Conservation (phyloP, 2,797 vertebrate genomes). For the Babyrousa celebensis region DNA sequence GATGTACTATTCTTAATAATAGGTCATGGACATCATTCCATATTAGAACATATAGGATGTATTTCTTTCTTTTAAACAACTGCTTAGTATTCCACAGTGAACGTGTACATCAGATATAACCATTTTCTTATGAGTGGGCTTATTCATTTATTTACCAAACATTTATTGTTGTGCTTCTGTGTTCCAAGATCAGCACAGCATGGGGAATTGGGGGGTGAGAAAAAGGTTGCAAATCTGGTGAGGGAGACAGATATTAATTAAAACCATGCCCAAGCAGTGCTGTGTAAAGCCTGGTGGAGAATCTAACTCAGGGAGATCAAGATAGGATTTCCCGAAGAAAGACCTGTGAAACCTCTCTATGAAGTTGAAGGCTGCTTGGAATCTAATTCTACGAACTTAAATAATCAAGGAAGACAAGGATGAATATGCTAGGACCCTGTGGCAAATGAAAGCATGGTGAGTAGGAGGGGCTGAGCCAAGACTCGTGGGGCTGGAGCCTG, state of each 20-base stretch:
- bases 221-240: not conserved
- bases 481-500: not conserved
- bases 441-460: not conserved
- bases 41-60: not conserved
- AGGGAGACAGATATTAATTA: not conserved
- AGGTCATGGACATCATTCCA: not conserved
- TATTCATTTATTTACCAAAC: not conserved
- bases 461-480: not conserved
- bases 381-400: conserved; percentile 27
- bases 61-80: not conserved
- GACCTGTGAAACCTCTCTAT: not conserved
- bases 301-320: not conserved
- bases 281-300: not conserved
- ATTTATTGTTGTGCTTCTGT: not conserved
- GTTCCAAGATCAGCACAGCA: not conserved
- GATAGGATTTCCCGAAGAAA: not conserved
- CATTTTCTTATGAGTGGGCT: not conserved
- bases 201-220: not conserved
- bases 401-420: not conserved
- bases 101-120: not conserved
- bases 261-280: not conserved
- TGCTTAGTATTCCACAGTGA: not conserved
- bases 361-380: not conserved
- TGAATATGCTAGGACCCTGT: not conserved
- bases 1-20: not conserved